Percentiles rank a stretch among this genome's conserved stretches.
Conservation (phyloP, 2,113 vertebrate genomes). For the Anarrhichthys ocellatus region DNA sequence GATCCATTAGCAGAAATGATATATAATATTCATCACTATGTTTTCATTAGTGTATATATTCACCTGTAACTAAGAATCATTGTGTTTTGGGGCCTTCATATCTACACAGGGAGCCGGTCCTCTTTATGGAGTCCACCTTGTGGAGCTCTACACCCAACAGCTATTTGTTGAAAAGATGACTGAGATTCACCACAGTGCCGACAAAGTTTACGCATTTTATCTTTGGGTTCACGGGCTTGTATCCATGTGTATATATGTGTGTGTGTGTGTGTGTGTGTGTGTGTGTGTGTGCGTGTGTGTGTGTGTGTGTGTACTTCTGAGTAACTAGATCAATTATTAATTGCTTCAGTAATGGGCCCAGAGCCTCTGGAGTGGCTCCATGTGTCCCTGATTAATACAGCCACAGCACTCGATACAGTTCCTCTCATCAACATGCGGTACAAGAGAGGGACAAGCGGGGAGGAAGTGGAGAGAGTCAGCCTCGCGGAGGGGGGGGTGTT, state of each 20-base stretch:
- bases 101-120: too few species aligned
- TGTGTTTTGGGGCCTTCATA: too few species aligned
- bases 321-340: slow-evolving; percentile 74
- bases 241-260: slow-evolving; percentile 9
- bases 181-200: slow-evolving; percentile 6
- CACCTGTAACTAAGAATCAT: too few species aligned
- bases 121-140: background rate
- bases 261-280: background rate
- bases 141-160: background rate
- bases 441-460: background rate
- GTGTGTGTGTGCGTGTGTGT: slow-evolving; percentile 9
- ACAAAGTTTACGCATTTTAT: slow-evolving; percentile 30
- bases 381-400: slow-evolving; percentile 67
- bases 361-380: slow-evolving; percentile 62
- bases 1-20: too few species aligned
- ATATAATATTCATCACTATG: too few species aligned
- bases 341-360: slow-evolving; percentile 65
- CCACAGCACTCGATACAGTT: slow-evolving; percentile 30
- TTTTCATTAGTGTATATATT: too few species aligned
- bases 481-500: background rate
- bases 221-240: background rate
- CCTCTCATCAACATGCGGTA: slow-evolving; percentile 41
- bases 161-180: background rate
- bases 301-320: slow-evolving; percentile 14
- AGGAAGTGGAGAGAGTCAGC: slow-evolving; percentile 7